Conservation (phyloP, 2,113 vertebrate genomes). For the Tragulus kanchil region DNA sequence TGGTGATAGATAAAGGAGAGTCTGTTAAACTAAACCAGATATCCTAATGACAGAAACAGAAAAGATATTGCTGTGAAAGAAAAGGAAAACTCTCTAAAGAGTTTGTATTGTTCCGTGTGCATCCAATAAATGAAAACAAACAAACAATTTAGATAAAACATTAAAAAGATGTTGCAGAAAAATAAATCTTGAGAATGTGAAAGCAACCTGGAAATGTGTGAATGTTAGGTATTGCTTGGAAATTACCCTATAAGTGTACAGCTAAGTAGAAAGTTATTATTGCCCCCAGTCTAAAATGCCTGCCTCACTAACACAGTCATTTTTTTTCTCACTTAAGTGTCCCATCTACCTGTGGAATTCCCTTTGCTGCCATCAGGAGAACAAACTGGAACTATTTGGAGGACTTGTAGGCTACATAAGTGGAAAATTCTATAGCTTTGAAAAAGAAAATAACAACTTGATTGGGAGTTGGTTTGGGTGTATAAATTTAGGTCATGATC, state of each 20-base stretch:
- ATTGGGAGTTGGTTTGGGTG: slow-evolving; percentile 44
- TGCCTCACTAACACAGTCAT: slow-evolving; percentile 55
- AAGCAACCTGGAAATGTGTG: not conserved
- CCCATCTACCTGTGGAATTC: slow-evolving; percentile 39
- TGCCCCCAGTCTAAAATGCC: not conserved
- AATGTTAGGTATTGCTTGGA: not conserved
- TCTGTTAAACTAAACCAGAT: not conserved
- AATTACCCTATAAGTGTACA: not conserved
- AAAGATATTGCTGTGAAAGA: not conserved
- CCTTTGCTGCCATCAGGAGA: slow-evolving; percentile 26
- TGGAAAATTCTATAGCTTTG: slow-evolving; percentile 49
- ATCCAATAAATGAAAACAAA: not conserved
- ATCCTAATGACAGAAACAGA: not conserved
- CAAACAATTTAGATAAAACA: not conserved
- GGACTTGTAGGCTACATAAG: slow-evolving; percentile 13
- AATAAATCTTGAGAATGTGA: not conserved
- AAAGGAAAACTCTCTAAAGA: not conserved
- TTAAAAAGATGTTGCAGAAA: slow-evolving; percentile 17
- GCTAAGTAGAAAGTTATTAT: not conserved
- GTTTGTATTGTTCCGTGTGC: not conserved
- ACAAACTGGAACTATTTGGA: slow-evolving; percentile 18
- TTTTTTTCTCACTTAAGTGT: slow-evolving; percentile 46
- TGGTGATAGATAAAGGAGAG: not conserved
- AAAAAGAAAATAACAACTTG: slow-evolving; percentile 2
- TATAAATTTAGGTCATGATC: not conserved